Percentiles rank a stretch among this genome's conserved stretches.
phyloP scores from a whole-genome alignment of 2,113 vertebrate genomes.

The Callipepla californica region DNA sequence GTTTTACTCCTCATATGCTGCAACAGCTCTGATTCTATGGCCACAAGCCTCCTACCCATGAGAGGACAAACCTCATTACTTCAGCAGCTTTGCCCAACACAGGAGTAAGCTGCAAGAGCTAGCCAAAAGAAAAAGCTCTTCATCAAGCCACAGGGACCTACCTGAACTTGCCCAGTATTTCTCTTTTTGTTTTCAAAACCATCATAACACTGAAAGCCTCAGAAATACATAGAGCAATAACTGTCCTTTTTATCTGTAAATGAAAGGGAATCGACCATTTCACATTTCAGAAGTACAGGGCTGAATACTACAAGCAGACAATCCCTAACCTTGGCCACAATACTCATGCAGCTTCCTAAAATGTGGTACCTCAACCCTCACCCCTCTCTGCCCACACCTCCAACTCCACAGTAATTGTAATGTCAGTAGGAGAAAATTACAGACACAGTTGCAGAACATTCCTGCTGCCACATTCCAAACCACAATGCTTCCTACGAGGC shows the following conservation, averaged over 20 bases:
- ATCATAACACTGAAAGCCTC: slow-evolving; percentile 22
- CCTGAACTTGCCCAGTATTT: background rate
- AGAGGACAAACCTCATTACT: background rate
- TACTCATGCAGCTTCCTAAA: background rate
- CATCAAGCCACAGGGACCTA: background rate
- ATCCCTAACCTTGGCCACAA: background rate
- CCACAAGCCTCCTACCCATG: background rate
- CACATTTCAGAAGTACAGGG: background rate
- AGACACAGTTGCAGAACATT: background rate
- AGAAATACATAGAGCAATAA: slow-evolving; percentile 42
- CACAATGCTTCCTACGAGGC: background rate
- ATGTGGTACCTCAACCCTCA: background rate
- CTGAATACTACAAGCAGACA: background rate
- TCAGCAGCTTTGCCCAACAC: background rate
- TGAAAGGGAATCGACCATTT: background rate
- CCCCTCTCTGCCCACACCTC: background rate
- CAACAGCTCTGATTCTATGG: background rate
- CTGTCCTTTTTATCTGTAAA: background rate
- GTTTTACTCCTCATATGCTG: background rate
- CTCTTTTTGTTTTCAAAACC: background rate
- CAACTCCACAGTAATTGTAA: background rate
- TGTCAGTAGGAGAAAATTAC: background rate
- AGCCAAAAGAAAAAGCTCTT: background rate
- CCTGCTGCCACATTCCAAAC: background rate
- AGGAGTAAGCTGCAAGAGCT: background rate